These are phyloP conservation scores for Paraescarpia echinospica DNA, from an alignment of 1,140 invertebrate genomes.

Conservation along the genomic window DNA sequence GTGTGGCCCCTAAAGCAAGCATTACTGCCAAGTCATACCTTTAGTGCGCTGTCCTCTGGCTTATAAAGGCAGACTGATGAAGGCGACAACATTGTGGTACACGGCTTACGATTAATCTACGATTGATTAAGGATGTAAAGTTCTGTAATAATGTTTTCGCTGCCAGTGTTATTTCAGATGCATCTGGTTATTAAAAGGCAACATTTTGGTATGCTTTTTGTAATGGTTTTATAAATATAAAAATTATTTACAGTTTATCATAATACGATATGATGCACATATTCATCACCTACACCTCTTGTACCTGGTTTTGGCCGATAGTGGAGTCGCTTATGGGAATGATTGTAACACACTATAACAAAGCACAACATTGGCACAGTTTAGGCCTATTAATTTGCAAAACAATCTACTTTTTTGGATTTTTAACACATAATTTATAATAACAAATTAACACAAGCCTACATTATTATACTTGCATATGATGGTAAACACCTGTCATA, in stretches of 20 bases:
- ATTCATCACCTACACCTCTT: background rate
- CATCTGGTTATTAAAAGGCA: background rate
- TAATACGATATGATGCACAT: background rate
- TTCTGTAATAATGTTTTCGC: background rate
- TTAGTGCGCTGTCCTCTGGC: background rate
- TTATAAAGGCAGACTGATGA: background rate
- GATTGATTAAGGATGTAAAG: background rate
- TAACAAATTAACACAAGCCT: no score
- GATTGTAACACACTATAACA: no score
- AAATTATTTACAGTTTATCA: background rate
- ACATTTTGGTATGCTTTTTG: no score
- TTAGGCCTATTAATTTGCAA: no score
- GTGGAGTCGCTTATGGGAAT: no score
- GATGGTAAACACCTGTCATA: no score
- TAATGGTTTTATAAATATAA: background rate
- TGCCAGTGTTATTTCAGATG: background rate
- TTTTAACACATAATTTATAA: no score
- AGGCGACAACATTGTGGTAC: background rate
- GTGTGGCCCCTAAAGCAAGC: constrained; percentile 45
- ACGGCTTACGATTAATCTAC: background rate
- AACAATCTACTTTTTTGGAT: no score
- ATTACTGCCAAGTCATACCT: constrained; percentile 34
- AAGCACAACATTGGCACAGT: no score
- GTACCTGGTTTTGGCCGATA: background rate
- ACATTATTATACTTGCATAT: no score